Evolutionary conservation across 2,797 vertebrate species (phyloP).

Genomic region (Aplochiton taeniatus): DNA sequence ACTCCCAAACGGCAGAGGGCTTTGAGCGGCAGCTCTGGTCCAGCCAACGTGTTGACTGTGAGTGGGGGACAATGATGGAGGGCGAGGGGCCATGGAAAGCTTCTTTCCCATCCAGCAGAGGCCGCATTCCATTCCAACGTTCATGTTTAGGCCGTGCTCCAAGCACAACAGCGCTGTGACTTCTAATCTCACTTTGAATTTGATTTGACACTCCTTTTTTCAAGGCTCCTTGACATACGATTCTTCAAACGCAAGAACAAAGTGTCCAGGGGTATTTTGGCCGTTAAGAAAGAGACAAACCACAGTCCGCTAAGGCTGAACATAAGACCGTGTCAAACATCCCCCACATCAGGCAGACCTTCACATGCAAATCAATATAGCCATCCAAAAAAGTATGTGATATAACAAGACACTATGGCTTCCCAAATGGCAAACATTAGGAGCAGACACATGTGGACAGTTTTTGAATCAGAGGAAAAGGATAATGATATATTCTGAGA

Average conservation of each 20-base stretch:
- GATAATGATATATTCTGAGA: too few relatives aligned
- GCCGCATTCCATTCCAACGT: slow-evolving; percentile 14
- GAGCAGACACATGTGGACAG: too few relatives aligned
- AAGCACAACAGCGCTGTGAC: neutral
- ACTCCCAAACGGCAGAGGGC: slow-evolving; percentile 47
- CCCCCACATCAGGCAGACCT: slow-evolving; percentile 11
- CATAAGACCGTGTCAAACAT: slow-evolving; percentile 8
- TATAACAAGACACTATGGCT: neutral
- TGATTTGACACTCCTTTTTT: too few relatives aligned
- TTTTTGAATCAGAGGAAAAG: too few relatives aligned
- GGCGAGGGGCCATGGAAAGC: neutral
- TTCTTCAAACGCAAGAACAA: neutral
- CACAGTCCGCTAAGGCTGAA: slow-evolving; percentile 1
- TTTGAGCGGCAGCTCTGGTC: slow-evolving; percentile 33
- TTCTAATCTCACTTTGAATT: neutral
- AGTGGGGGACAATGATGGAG: slow-evolving; percentile 16
- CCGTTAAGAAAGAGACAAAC: neutral
- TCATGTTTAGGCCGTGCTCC: neutral
- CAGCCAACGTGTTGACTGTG: slow-evolving; percentile 15
- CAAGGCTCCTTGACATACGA: neutral
- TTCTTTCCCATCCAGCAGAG: slow-evolving; percentile 20
- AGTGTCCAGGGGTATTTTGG: neutral
- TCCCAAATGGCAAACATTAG: too few relatives aligned
- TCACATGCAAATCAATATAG: neutral
- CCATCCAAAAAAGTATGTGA: neutral